Evolutionary conservation across 2,888 invertebrate species (phyloP).

Genomic region (Exephanes ischioxanthus): DNA sequence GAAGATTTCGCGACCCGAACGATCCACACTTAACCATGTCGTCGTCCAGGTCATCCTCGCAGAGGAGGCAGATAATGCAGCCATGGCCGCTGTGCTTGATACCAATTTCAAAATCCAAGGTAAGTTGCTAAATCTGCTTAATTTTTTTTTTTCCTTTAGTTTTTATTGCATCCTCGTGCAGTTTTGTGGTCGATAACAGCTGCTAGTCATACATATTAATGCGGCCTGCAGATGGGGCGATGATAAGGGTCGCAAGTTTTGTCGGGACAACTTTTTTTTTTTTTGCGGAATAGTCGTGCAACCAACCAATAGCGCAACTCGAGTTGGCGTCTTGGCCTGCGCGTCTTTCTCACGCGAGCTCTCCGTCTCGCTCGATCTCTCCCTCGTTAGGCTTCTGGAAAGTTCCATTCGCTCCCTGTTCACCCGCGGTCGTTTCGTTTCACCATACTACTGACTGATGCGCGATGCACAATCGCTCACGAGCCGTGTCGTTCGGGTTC

Average conservation of each 20-base stretch:
- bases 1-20: neutral
- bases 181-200: neutral
- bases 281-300: neutral
- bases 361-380: conserved; percentile 66
- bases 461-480: conserved; percentile 11
- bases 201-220: neutral
- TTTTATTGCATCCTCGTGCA: neutral
- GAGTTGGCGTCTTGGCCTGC: neutral
- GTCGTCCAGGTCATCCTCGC: conserved; percentile 71
- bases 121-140: conserved; percentile 71
- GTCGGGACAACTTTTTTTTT: neutral
- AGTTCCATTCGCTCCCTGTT: conserved; percentile 77
- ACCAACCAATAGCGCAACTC: neutral
- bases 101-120: conserved; percentile 79
- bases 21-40: conserved; percentile 17
- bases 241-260: neutral
- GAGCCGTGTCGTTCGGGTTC: neutral
- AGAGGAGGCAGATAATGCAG: conserved; percentile 82
- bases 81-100: conserved; percentile 83
- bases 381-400: conserved; percentile 76
- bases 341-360: conserved; percentile 20
- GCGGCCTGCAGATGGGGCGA: neutral
- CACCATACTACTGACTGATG: conserved; percentile 20
- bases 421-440: conserved; percentile 36
- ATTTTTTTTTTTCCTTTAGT: neutral